A percentile compares a stretch with the other conserved stretches of the same genome.
These are phyloP conservation scores for Platyscapa corneri DNA, from an alignment of 1,140 invertebrate genomes.

Conservation along the genomic window DNA sequence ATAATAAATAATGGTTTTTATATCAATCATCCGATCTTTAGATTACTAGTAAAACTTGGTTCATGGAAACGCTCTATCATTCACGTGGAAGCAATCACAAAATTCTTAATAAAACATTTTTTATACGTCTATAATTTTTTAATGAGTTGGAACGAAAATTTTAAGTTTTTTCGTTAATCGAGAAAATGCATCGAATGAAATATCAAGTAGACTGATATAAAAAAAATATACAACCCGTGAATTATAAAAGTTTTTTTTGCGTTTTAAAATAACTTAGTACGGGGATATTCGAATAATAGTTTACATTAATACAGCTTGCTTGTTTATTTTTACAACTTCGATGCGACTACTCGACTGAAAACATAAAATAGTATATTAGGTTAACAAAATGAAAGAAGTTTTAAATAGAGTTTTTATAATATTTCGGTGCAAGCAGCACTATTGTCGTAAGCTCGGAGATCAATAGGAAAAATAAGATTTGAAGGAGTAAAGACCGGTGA, in stretches of 20 bases:
- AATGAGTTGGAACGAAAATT: neutral
- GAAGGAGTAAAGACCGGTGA: neutral
- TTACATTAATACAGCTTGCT: no score
- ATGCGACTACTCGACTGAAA: neutral
- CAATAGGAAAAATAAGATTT: constrained; percentile 45
- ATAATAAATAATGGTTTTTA: neutral
- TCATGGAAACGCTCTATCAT: neutral
- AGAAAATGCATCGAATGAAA: neutral
- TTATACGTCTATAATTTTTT: neutral
- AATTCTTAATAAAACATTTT: neutral
- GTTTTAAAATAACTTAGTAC: neutral
- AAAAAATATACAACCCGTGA: no score
- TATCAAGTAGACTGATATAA: no score
- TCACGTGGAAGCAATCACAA: neutral
- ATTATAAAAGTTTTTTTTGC: neutral
- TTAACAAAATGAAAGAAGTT: neutral
- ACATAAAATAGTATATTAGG: no score
- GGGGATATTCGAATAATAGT: neutral
- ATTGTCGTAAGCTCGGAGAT: constrained; percentile 3
- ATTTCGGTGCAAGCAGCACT: neutral
- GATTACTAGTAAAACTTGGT: neutral
- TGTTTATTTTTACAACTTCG: neutral
- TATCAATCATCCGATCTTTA: neutral
- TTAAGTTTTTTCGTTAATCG: neutral
- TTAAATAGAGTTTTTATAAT: constrained; percentile 40